phyloP scores from a whole-genome alignment of 2,888 invertebrate genomes.

The Leptopilina syphax region DNA sequence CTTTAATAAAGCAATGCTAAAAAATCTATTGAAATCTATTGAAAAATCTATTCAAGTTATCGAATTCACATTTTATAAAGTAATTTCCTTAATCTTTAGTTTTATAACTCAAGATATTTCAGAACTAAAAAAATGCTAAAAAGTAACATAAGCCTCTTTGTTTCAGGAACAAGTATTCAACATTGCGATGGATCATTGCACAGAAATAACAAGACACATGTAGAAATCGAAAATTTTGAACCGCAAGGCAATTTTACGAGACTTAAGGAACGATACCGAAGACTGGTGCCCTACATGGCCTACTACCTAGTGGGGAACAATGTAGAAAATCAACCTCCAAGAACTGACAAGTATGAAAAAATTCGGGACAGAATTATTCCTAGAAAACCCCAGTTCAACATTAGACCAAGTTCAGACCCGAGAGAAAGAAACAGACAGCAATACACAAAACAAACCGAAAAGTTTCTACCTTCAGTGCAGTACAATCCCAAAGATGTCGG shows the following conservation, averaged over 20 bases:
- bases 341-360: constrained; percentile 59
- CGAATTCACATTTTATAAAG: too few relatives aligned
- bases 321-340: constrained; percentile 76
- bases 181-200: constrained; percentile 48
- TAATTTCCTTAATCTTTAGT: too few relatives aligned
- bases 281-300: constrained; percentile 90
- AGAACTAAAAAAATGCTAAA: too few relatives aligned
- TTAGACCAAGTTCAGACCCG: constrained; percentile 33
- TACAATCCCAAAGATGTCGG: constrained; percentile 69
- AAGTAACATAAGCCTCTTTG: neutral
- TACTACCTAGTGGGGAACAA: constrained; percentile 85
- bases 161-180: constrained; percentile 62
- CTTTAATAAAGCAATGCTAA: constrained; percentile 1
- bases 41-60: too few relatives aligned
- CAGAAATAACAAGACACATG: constrained; percentile 56
- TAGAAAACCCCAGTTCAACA: constrained; percentile 46
- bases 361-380: neutral
- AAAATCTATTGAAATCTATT: too few relatives aligned
- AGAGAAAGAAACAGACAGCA: constrained; percentile 46
- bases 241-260: constrained; percentile 75
- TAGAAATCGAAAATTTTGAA: constrained; percentile 43
- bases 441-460: constrained; percentile 54
- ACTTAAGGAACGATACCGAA: constrained; percentile 83
- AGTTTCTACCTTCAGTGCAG: constrained; percentile 73
- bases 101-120: too few relatives aligned